Conservation (phyloP, 2,888 invertebrate genomes). For the Crioceris asparagi region DNA sequence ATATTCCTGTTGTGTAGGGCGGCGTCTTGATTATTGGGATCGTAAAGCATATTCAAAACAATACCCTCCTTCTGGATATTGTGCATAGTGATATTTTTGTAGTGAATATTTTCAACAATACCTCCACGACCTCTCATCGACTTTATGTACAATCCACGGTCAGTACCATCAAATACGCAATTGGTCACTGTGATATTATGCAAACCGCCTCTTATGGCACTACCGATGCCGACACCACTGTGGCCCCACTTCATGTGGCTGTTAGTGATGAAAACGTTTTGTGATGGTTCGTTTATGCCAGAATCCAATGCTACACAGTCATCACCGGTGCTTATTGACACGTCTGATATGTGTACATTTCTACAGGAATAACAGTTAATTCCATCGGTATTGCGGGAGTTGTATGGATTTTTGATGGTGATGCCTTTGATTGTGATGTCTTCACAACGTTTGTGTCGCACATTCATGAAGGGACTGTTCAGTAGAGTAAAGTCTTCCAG, state of each 20-base stretch:
- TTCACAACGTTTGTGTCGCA: not conserved
- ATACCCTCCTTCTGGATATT: not conserved
- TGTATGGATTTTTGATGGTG: not conserved
- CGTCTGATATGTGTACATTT: not conserved
- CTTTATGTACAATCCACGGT: not conserved
- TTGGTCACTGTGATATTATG: not conserved
- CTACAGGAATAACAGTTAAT: not conserved
- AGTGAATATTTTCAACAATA: not conserved
- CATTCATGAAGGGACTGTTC: not conserved
- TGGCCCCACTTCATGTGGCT: not conserved
- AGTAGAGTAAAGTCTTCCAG: not conserved
- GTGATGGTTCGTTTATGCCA: not conserved
- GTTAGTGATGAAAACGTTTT: not conserved
- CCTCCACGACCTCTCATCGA: not conserved
- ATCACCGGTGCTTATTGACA: not conserved
- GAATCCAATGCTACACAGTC: not conserved
- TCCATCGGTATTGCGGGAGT: slow-evolving; percentile 1
- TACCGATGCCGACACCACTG: slow-evolving; percentile 1
- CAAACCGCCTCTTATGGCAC: not conserved
- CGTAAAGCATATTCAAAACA: not conserved
- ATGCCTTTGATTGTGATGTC: not conserved
- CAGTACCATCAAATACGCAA: not conserved
- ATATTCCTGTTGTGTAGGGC: not conserved
- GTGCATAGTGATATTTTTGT: not conserved
- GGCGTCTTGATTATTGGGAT: not conserved